These are phyloP conservation scores for Halocaridina rubra DNA, from an alignment of 2,888 invertebrate species.

Conservation along the genomic window DNA sequence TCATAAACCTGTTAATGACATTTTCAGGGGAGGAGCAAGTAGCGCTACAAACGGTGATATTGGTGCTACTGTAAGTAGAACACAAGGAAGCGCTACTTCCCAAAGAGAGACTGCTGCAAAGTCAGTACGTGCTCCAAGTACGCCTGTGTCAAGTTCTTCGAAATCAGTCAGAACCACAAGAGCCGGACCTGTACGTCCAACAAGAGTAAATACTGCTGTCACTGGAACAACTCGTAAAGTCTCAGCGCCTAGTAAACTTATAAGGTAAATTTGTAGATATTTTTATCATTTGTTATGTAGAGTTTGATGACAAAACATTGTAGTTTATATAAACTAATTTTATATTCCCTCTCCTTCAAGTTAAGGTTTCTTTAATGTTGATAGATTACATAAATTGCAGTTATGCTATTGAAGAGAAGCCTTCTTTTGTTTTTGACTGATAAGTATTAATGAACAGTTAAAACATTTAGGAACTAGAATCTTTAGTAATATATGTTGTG, in stretches of 20 bases:
- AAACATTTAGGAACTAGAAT: no score
- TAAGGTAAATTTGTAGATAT: slow-evolving; percentile 15
- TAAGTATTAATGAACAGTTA: no score
- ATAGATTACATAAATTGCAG: no score
- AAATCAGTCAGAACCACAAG: not conserved
- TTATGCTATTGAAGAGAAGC: no score
- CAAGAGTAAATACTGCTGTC: slow-evolving; percentile 34
- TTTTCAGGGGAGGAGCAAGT: slow-evolving; percentile 28
- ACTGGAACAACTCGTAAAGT: slow-evolving; percentile 34
- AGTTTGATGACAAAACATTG: no score
- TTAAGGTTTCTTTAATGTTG: no score
- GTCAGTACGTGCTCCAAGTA: slow-evolving; percentile 16
- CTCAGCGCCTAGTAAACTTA: slow-evolving; percentile 56
- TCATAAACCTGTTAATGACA: no score
- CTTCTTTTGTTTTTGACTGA: no score
- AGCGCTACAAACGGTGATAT: slow-evolving; percentile 17
- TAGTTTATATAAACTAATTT: no score
- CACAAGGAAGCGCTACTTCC: not conserved
- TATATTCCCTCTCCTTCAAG: no score
- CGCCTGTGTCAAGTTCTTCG: slow-evolving; percentile 20
- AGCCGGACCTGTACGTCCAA: not conserved
- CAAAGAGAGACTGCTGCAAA: not conserved
- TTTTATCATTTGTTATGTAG: no score
- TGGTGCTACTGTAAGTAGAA: not conserved
- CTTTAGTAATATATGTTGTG: no score